These are phyloP conservation scores for Myodes glareolus DNA, from an alignment of 2,113 vertebrate genomes.

Conservation along the genomic window DNA sequence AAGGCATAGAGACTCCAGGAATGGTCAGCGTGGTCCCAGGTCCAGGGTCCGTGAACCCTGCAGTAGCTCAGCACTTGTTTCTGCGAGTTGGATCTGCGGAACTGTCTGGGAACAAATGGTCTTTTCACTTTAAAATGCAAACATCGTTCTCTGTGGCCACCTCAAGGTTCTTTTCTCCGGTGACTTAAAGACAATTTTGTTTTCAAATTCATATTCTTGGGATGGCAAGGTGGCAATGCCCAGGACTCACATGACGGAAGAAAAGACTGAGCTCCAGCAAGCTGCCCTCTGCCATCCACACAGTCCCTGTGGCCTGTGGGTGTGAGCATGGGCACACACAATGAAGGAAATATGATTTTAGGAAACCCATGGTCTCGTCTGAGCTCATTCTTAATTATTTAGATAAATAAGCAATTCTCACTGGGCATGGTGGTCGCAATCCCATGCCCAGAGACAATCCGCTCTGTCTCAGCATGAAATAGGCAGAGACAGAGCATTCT, in stretches of 20 bases:
- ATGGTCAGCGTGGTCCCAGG: neutral
- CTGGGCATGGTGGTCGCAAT: neutral
- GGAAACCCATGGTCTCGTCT: neutral
- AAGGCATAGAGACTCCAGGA: neutral
- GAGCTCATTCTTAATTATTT: neutral
- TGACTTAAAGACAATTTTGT: neutral
- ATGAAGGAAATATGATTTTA: neutral
- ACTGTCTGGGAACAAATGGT: neutral
- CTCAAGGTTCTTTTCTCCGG: neutral
- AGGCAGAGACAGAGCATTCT: neutral
- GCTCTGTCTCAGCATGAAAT: too few species aligned
- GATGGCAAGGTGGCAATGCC: neutral
- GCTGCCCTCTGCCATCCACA: neutral
- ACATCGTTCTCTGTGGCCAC: neutral
- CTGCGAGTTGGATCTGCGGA: neutral
- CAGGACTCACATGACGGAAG: neutral
- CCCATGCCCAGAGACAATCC: too few species aligned
- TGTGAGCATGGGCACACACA: neutral
- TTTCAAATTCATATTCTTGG: neutral
- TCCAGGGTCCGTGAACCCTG: neutral
- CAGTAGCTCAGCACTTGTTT: neutral
- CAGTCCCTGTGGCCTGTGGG: neutral
- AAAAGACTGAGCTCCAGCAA: neutral
- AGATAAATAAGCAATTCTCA: neutral
- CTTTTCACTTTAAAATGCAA: constrained; percentile 31